Evolutionary conservation across 2,888 invertebrate genomes (phyloP).

Genomic region (Muschampia plurimacula): DNA sequence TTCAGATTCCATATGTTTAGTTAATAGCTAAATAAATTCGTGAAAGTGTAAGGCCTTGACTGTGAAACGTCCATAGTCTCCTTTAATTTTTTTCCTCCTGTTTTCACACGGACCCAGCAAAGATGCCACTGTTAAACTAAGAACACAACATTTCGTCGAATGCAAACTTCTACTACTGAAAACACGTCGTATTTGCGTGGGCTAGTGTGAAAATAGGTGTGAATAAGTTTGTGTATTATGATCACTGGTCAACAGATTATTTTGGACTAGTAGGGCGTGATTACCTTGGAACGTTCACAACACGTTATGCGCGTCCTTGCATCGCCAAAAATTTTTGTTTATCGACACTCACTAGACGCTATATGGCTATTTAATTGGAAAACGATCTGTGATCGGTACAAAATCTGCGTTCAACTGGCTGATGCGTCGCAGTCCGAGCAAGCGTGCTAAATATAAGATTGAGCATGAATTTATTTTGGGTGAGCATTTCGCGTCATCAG

Average conservation of each 20-base stretch:
- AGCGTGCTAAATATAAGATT: conserved; percentile 84
- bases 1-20: conserved; percentile 84
- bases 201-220: conserved; percentile 83
- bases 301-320: conserved; percentile 59
- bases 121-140: conserved; percentile 73
- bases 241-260: conserved; percentile 72
- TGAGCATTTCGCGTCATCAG: conserved; percentile 81
- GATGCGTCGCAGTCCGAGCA: conserved; percentile 72
- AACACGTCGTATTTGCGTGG: conserved; percentile 82
- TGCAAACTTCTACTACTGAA: conserved; percentile 78
- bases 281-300: conserved; percentile 76
- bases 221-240: conserved; percentile 80
- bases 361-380: conserved; percentile 55
- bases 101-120: conserved; percentile 69
- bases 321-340: conserved; percentile 67
- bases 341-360: conserved; percentile 58
- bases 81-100: conserved; percentile 48
- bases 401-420: conserved; percentile 81
- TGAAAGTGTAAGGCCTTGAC: conserved; percentile 45
- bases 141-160: conserved; percentile 84
- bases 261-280: conserved; percentile 70
- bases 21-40: conserved; percentile 50
- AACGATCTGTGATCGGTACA: conserved; percentile 77
- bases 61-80: conserved; percentile 50
- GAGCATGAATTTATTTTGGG: conserved; percentile 84